These are phyloP conservation scores for Mechanitis messenoides DNA, from an alignment of 2,888 invertebrate species.

Conservation along the genomic window DNA sequence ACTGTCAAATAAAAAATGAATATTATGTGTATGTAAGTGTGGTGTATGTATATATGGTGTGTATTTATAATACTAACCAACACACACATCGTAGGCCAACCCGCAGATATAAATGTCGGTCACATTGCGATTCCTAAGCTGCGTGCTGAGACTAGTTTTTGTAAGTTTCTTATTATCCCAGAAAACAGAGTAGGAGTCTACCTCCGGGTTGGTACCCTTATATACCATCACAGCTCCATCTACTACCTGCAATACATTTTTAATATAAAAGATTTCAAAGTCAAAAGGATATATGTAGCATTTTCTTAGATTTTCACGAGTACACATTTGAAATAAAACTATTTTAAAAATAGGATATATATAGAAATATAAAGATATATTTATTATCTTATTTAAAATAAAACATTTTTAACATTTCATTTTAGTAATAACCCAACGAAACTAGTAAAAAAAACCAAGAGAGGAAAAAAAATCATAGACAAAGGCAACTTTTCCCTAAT, in stretches of 20 bases:
- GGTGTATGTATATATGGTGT: no score
- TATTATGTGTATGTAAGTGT: no score
- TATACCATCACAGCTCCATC: slow-evolving; percentile 88
- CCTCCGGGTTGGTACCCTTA: slow-evolving; percentile 95
- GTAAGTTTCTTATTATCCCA: slow-evolving; percentile 97
- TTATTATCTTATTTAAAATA: neutral
- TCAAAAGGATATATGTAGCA: neutral
- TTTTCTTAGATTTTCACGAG: no score
- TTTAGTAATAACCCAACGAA: no score
- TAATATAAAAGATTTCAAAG: neutral
- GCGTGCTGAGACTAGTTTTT: slow-evolving; percentile 88
- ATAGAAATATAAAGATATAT: neutral
- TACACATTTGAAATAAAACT: no score
- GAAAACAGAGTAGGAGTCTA: slow-evolving; percentile 98
- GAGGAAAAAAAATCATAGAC: no score
- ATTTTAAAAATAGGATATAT: no score
- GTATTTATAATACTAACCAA: slow-evolving; percentile 75
- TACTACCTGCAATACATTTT: slow-evolving; percentile 70
- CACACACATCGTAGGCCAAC: slow-evolving; percentile 96
- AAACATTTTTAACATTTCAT: neutral
- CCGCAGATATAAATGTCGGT: slow-evolving; percentile 97
- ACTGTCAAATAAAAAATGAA: no score
- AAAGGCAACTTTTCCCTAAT: no score
- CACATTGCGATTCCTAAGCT: slow-evolving; percentile 86
- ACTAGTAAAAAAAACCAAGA: no score